Percentiles rank a stretch among this genome's conserved stretches.
phyloP scores from a whole-genome alignment of 2,113 vertebrate genomes.

The Dipodomys stephensi region DNA sequence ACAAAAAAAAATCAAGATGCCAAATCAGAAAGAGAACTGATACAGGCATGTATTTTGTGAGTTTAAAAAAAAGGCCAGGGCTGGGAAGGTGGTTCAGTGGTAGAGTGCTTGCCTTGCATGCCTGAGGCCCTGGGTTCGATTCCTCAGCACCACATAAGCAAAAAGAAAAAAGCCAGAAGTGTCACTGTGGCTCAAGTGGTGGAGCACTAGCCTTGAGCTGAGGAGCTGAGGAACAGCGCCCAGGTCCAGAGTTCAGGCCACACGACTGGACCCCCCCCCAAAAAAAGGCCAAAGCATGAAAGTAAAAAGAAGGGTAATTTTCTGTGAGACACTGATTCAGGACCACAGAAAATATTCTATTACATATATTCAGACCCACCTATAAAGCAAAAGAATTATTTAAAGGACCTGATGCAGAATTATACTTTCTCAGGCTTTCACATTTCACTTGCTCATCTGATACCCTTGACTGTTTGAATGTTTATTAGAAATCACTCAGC shows the following conservation, averaged over 20 bases:
- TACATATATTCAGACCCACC: not conserved
- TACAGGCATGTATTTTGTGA: not conserved
- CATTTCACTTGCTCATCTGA: not conserved
- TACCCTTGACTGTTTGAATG: not conserved
- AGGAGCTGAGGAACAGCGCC: too few relatives aligned
- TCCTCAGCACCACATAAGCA: too few relatives aligned
- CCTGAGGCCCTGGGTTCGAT: too few relatives aligned
- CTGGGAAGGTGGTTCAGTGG: too few relatives aligned
- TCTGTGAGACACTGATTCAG: not conserved
- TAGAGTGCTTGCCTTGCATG: too few relatives aligned
- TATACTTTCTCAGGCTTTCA: not conserved
- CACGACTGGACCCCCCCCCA: too few relatives aligned
- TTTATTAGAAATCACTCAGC: not conserved
- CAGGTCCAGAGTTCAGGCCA: too few relatives aligned
- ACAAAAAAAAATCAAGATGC: not conserved
- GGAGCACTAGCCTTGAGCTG: too few relatives aligned
- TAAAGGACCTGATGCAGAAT: not conserved
- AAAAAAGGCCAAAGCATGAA: not conserved
- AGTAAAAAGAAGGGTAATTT: not conserved
- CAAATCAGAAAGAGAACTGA: not conserved
- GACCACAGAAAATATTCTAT: not conserved
- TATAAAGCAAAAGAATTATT: not conserved
- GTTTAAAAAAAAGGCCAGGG: too few relatives aligned
- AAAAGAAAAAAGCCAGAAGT: too few relatives aligned
- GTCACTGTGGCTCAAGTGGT: too few relatives aligned